These are phyloP conservation scores for Acleris laterana DNA, from an alignment of 2,888 invertebrate species.

Conservation along the genomic window DNA sequence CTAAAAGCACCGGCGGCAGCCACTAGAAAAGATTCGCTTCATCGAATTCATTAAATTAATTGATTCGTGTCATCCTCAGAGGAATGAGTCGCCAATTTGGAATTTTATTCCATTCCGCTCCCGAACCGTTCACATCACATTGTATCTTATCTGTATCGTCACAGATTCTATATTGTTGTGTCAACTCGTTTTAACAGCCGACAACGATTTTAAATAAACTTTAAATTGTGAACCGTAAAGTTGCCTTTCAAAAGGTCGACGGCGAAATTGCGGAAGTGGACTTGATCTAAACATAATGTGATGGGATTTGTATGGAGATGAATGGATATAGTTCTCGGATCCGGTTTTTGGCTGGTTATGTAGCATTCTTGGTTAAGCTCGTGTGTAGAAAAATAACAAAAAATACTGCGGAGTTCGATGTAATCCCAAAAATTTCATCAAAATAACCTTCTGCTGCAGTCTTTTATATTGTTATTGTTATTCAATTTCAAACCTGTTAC, in stretches of 20 bases:
- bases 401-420: neutral
- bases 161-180: neutral
- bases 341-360: conserved; percentile 3
- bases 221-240: conserved; percentile 17
- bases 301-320: conserved; percentile 57
- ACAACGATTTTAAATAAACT: conserved; percentile 20
- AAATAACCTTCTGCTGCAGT: neutral
- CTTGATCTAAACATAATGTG: conserved; percentile 33
- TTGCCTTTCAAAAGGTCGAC: conserved; percentile 16
- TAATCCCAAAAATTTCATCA: neutral
- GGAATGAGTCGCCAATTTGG: conserved; percentile 43
- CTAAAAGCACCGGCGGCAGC: conserved; percentile 35
- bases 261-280: conserved; percentile 29
- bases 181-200: conserved; percentile 9
- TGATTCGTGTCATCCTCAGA: conserved; percentile 57
- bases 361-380: conserved; percentile 8
- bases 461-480: neutral
- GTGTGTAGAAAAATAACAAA: neutral
- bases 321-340: conserved; percentile 39
- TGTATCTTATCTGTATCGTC: conserved; percentile 10
- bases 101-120: conserved; percentile 22
- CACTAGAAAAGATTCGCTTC: conserved; percentile 48
- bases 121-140: neutral
- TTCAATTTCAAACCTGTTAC: conserved; percentile 4
- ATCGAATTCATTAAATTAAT: conserved; percentile 69